Evolutionary conservation across 2,113 vertebrate genomes (phyloP), one percentile per base, ranked within the genome.

Genomic region (Ellobius talpinus): DNA sequence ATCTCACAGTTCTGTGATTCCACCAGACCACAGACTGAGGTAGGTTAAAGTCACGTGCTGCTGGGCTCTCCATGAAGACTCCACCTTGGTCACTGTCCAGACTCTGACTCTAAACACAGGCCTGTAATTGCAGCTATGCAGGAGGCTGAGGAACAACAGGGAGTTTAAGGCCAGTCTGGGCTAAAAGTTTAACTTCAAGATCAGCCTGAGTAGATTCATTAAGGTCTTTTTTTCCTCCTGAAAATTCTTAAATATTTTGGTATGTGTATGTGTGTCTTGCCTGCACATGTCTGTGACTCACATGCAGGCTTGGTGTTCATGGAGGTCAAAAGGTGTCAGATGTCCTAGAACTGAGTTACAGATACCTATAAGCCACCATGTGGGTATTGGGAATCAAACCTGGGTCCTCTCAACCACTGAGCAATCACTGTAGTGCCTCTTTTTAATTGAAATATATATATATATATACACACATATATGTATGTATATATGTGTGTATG

Each of bases 1-100:
- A 93, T 92, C 85, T 77, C 77, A 97, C 90, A 94, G 1, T 55
- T 31, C 92, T 87, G 91, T 7, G 93, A 96, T 97, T 97, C 97
- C 52, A 95, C 24, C 81, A 92, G 78, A 90, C 89, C 96, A 94
- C 66, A 73, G 58, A 58, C 58, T 85, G 66, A 78, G 76, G 68
- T 33, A 97, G 72, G 55, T 33, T 96, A 92, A 96, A 33, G 23
- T 55, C 26, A 61, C n/a, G 24, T 78, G 36, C n/a, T 89, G 45
- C 70, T 65, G 33, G 24, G 66, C n/a, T 65, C 4, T 79, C 45
- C 65, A 42, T 33, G 31, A 84, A 91, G 2, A 55, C 1, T 13
- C 29, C 24, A 7, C 23, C 58, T 45, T 21, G 29, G 26, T 0
- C 76, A 11, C 55, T 74, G 90, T 92, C 33, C 92, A 76, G 29